Percentiles rank a stretch among this genome's conserved stretches.
Conservation (phyloP, 1,140 invertebrate species). For the Latrodectus geometricus region DNA sequence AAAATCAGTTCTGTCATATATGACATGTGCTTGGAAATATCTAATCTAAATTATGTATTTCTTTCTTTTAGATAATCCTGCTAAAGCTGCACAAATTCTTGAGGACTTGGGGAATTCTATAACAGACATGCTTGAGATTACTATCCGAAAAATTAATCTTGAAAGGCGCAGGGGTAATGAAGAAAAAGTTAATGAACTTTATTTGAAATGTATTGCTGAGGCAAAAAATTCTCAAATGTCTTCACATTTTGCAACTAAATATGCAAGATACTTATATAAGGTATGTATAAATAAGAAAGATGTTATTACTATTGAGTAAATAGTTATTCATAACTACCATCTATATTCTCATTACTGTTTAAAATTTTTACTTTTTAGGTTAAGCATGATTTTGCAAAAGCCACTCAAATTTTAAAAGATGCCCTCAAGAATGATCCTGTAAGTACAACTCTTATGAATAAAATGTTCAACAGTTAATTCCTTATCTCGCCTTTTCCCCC, state of each 20-base stretch:
- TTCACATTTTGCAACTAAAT: conserved; percentile 89
- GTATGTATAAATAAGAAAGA: conserved; percentile 69
- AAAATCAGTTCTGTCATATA: background rate
- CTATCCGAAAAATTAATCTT: conserved; percentile 83
- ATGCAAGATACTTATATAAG: conserved; percentile 88
- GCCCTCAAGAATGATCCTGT: conserved; percentile 74
- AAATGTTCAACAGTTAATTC: too few species aligned
- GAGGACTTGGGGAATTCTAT: conserved; percentile 84
- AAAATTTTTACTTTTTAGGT: conserved; percentile 66
- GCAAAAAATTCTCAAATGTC: conserved; percentile 82
- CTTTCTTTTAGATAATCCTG: conserved; percentile 75
- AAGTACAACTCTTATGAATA: conserved; percentile 62
- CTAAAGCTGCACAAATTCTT: conserved; percentile 83
- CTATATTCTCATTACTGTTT: background rate
- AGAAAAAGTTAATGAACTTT: conserved; percentile 82
- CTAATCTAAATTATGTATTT: conserved; percentile 29
- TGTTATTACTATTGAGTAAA: background rate
- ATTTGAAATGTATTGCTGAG: conserved; percentile 83
- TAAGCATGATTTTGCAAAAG: conserved; percentile 69
- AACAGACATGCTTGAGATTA: conserved; percentile 83
- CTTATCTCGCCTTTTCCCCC: too few species aligned
- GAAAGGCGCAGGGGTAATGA: conserved; percentile 83
- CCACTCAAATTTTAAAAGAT: conserved; percentile 76
- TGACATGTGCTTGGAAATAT: background rate
- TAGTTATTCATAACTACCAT: background rate